Base-by-base conservation (phyloP, 1,140 invertebrate species). In the Scaptomyza hsui region DNA sequence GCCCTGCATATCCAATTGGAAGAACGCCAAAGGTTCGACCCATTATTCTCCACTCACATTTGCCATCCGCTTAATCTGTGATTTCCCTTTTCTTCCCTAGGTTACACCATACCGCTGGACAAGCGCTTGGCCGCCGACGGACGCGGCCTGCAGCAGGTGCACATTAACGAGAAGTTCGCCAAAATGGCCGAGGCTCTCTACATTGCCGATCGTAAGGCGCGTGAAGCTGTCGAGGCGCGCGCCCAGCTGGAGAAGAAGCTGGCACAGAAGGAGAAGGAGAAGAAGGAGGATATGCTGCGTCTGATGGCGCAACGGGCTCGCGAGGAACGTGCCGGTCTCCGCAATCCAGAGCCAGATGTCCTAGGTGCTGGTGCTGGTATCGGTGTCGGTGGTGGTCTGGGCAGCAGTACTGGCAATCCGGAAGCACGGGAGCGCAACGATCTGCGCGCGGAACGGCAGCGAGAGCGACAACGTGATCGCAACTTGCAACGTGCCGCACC, bases 1-100 rank as follows among this genome's bases (percentile, higher is more conserved):
- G 13, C 99, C 99, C 0, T 99, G 99, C 90, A 99, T 99, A 72
- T 99, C 97, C 10, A 99, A 99, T 90, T 99, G 99, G 99, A 99
- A 99, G 92, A 99, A 99, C 91, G 97, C 98, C 2, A 99, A 98
- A 94, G 97, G 79, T 82, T 5, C 37, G 2, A n/a, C 1, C 16
- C 21, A 18, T 2, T 9, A 2, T 29, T 29, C 26, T 21, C 4
- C n/a, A 16, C 7, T n/a, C 4, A 4, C 13, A 18, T 12, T 71
- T 10, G 3, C 2, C 10, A 35, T 39, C n/a, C 4, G 13, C 15
- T 47, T 47, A 1, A 18, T 45, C 0, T 1, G 1, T 12, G 12
- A 2, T 24, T 16, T 3, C 47, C 45, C 32, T 26, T 4, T 9
- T 5, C 7, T 9, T 9, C 7, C 2, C 9, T 21, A 82, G 81